Percentiles rank a stretch among this genome's conserved stretches.
Conservation (phyloP, 2,888 invertebrate genomes). For the Eumerus sabulonum region DNA sequence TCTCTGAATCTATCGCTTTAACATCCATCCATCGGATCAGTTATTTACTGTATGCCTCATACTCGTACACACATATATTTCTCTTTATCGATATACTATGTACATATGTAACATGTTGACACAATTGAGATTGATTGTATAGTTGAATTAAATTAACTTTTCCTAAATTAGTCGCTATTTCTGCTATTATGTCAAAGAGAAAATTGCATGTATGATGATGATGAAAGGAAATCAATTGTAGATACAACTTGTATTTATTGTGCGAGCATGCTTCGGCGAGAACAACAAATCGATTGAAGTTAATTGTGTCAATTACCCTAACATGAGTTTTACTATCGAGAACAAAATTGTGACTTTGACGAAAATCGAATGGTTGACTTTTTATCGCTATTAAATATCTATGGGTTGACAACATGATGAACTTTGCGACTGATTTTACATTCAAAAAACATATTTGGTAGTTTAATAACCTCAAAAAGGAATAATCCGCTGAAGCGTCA, state of each 20-base stretch:
- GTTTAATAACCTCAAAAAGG: background rate
- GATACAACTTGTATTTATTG: too few species aligned
- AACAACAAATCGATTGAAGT: constrained; percentile 65
- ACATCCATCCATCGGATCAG: too few species aligned
- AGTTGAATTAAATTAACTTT: constrained; percentile 47
- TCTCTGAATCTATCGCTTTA: too few species aligned
- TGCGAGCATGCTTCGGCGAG: background rate
- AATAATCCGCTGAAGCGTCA: too few species aligned
- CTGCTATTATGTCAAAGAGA: too few species aligned
- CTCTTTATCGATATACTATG: too few species aligned
- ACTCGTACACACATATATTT: too few species aligned
- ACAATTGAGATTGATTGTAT: constrained; percentile 24
- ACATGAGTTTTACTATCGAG: constrained; percentile 37
- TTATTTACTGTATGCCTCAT: too few species aligned
- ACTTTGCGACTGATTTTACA: constrained; percentile 3
- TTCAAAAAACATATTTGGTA: too few species aligned
- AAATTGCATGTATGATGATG: too few species aligned
- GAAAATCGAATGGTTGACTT: constrained; percentile 38
- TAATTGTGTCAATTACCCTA: constrained; percentile 61
- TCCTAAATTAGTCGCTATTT: background rate
- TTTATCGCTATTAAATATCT: constrained; percentile 25
- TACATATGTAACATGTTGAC: too few species aligned
- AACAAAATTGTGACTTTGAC: constrained; percentile 40
- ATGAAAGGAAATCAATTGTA: too few species aligned
- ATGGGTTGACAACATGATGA: constrained; percentile 21